A percentile compares a stretch with the other conserved stretches of the same genome.
These are phyloP conservation scores for Gymnothorax reevesii DNA, from an alignment of 2,797 vertebrate species.

Conservation along the genomic window DNA sequence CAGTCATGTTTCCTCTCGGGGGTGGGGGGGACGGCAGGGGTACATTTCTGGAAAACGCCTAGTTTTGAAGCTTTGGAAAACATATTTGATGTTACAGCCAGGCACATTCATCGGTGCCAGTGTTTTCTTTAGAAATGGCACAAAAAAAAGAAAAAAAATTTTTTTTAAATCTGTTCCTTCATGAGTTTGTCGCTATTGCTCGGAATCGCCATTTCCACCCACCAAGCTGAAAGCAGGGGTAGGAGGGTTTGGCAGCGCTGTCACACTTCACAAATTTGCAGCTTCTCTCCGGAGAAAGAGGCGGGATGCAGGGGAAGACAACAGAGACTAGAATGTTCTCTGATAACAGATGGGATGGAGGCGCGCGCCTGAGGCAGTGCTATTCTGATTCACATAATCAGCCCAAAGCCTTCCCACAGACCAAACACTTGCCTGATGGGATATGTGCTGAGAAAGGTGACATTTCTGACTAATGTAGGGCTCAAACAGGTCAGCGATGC, in stretches of 20 bases:
- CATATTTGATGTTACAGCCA: conserved; percentile 20
- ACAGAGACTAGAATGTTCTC: background rate
- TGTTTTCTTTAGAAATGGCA: background rate
- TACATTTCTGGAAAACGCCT: too few species aligned
- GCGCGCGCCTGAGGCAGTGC: background rate
- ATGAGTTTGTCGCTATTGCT: background rate
- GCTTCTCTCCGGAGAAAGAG: background rate
- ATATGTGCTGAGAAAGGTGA: background rate
- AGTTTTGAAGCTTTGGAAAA: too few species aligned
- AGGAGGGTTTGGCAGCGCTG: background rate
- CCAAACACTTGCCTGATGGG: background rate
- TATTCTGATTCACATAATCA: background rate
- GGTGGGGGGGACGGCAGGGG: too few species aligned
- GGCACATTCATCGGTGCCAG: conserved; percentile 23
- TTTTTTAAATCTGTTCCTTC: background rate
- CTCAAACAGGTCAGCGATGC: background rate
- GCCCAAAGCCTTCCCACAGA: background rate
- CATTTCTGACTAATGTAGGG: background rate
- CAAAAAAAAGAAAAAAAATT: background rate
- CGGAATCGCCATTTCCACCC: background rate
- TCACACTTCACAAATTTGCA: background rate
- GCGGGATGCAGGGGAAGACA: background rate
- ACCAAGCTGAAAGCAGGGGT: background rate
- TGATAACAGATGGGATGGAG: background rate
- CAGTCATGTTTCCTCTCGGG: too few species aligned